Evolutionary conservation across 2,888 invertebrate species (phyloP).

Genomic region (Harpalus rubripes): DNA sequence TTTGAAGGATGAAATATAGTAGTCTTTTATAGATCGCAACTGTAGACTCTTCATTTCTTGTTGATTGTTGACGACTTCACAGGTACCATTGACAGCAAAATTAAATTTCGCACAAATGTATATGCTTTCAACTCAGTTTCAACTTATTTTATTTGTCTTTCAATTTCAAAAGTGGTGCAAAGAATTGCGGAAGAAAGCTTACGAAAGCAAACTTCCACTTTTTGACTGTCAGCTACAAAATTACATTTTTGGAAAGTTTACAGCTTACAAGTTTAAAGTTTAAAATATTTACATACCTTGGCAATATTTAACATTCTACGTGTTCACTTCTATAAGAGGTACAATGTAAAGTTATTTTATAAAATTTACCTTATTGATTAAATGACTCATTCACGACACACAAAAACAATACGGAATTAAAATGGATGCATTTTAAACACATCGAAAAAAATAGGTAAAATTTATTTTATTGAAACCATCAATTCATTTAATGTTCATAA

Average conservation of each 20-base stretch:
- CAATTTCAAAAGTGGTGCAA: slow-evolving; percentile 27
- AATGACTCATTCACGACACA: too few relatives aligned
- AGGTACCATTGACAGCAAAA: slow-evolving; percentile 18
- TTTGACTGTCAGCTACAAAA: slow-evolving; percentile 50
- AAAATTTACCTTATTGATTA: too few relatives aligned
- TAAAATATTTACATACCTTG: slow-evolving; percentile 36
- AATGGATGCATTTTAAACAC: too few relatives aligned
- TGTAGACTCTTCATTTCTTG: slow-evolving; percentile 1
- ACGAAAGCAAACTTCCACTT: slow-evolving; percentile 42
- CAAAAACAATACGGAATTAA: too few relatives aligned
- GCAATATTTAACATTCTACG: not conserved
- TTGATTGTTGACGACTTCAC: slow-evolving; percentile 41
- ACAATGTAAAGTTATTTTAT: too few relatives aligned
- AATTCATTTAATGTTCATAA: too few relatives aligned
- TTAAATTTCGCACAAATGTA: slow-evolving; percentile 35
- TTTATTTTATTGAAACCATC: too few relatives aligned
- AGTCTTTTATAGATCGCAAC: slow-evolving; percentile 14
- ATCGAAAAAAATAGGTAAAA: too few relatives aligned
- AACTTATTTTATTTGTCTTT: slow-evolving; percentile 59
- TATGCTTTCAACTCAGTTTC: slow-evolving; percentile 42
- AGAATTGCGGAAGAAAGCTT: slow-evolving; percentile 41
- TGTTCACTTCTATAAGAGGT: too few relatives aligned
- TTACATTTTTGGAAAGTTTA: slow-evolving; percentile 58
- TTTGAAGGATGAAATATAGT: slow-evolving; percentile 12
- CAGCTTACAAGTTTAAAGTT: slow-evolving; percentile 43